phyloP scores from a whole-genome alignment of 2,888 invertebrate species.

The Toxonevra muliebris region DNA sequence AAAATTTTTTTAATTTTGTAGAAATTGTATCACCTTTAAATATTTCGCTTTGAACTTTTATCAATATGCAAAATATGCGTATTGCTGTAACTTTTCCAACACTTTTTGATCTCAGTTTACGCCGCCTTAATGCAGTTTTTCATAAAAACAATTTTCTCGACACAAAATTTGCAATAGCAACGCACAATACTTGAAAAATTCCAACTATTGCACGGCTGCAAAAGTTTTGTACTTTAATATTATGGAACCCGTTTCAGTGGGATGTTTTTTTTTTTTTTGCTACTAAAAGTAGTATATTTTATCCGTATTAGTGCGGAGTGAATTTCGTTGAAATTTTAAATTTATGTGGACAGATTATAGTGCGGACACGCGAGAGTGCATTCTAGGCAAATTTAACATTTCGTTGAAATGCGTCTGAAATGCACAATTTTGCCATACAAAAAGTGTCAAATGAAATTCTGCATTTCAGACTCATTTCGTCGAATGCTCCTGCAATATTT shows the following conservation, averaged over 20 bases:
- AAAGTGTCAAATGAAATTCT: no score
- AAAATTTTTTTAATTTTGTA: neutral
- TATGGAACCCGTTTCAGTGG: neutral
- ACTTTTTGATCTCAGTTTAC: neutral
- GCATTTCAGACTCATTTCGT: no score
- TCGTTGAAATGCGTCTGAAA: no score
- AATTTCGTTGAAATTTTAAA: no score
- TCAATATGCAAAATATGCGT: neutral
- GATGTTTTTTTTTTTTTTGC: neutral
- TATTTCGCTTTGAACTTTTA: neutral
- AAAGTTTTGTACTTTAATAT: neutral
- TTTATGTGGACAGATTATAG: no score
- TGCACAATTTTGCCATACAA: no score
- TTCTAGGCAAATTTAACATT: no score
- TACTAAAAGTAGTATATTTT: neutral
- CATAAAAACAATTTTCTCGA: conserved; percentile 2
- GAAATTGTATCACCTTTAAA: neutral
- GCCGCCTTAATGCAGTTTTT: neutral
- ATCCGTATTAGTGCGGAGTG: no score
- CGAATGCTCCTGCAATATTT: no score
- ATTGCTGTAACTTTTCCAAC: neutral
- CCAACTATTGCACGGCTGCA: neutral
- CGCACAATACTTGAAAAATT: neutral
- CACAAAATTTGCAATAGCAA: neutral
- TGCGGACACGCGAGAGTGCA: no score